These are phyloP conservation scores for Anas capensis DNA, from an alignment of 2,797 vertebrate species.

Conservation along the genomic window DNA sequence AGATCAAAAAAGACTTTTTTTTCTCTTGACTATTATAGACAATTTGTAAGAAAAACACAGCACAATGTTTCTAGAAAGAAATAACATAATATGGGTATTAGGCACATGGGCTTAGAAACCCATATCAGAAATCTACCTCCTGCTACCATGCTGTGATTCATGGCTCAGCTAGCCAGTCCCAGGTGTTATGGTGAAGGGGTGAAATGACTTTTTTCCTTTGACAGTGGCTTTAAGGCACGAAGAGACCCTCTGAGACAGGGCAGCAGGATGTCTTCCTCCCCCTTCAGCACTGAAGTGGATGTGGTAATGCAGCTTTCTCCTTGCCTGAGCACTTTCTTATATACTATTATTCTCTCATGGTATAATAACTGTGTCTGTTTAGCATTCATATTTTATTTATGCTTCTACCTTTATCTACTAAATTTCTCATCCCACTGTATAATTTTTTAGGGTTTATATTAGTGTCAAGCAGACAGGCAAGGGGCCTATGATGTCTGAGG, in stretches of 20 bases:
- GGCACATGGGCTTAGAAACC: neutral
- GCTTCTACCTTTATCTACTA: neutral
- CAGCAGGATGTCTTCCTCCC: rapidly evolving
- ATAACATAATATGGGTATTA: neutral
- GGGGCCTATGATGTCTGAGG: rapidly evolving
- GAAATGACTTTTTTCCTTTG: neutral
- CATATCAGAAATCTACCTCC: neutral
- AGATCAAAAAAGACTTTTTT: neutral
- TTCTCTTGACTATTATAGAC: neutral
- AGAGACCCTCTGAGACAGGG: neutral
- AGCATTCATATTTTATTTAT: rapidly evolving
- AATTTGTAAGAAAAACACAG: neutral
- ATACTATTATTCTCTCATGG: rapidly evolving
- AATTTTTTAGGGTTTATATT: neutral
- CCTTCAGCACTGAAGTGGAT: neutral
- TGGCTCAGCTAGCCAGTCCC: neutral
- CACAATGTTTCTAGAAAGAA: neutral
- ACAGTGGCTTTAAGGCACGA: neutral
- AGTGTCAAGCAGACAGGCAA: neutral
- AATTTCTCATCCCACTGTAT: neutral
- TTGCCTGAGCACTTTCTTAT: neutral
- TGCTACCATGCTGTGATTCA: neutral
- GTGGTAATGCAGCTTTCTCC: no score
- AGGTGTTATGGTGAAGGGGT: neutral
- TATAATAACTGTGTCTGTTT: neutral